A percentile compares a stretch with the other conserved stretches of the same genome.
phyloP scores from a whole-genome alignment of 2,797 vertebrate species.

The Petrocephalus schoutedeni region DNA sequence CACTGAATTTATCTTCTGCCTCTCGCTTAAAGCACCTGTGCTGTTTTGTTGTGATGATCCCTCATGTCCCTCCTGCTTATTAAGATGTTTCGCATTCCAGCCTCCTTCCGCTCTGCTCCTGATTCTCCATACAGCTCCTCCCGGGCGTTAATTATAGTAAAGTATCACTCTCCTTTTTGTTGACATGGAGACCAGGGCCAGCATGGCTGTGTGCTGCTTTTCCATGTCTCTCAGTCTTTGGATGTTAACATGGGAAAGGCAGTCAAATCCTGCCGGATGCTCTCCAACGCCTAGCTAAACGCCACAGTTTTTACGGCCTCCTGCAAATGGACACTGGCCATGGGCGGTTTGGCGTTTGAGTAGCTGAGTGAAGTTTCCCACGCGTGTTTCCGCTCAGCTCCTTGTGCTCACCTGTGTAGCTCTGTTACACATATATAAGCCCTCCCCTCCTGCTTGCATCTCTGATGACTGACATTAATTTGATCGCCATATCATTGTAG shows the following conservation, averaged over 20 bases:
- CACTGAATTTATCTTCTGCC: background rate
- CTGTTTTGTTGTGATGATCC: background rate
- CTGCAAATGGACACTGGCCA: no score
- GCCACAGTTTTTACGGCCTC: background rate
- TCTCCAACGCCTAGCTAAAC: background rate
- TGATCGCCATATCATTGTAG: background rate
- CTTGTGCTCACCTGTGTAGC: background rate
- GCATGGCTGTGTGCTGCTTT: background rate
- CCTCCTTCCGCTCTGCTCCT: background rate
- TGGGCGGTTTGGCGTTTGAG: background rate
- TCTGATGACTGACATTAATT: background rate
- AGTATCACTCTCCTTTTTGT: background rate
- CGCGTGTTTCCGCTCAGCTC: background rate
- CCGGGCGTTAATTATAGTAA: background rate
- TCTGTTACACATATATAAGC: background rate
- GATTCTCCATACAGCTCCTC: background rate
- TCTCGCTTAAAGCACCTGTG: background rate
- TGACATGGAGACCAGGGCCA: background rate
- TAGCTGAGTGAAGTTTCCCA: background rate
- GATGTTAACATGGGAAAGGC: background rate
- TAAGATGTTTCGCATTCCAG: background rate
- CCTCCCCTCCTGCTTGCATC: background rate
- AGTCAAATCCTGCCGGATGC: background rate
- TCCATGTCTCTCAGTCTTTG: background rate
- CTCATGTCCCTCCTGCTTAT: background rate